Evolutionary conservation across 2,797 vertebrate genomes (phyloP).

Genomic region (Crypturellus tataupa): DNA sequence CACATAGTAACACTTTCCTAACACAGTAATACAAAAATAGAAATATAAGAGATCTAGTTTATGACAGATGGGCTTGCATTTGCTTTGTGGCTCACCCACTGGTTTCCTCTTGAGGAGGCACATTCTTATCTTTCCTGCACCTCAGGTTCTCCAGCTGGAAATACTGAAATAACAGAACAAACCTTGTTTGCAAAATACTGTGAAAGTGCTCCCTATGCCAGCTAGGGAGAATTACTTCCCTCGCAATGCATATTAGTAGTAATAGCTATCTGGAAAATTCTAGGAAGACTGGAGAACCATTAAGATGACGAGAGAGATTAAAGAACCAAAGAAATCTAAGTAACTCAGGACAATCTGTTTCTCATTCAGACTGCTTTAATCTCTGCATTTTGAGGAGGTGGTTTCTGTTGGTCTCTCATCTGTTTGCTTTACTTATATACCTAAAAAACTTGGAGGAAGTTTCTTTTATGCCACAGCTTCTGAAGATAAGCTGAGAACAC

Average conservation of each 20-base stretch:
- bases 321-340: neutral
- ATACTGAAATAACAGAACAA: neutral
- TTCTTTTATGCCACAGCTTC: neutral
- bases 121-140: neutral
- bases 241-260: neutral
- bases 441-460: neutral
- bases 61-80: neutral
- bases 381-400: neutral
- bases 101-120: neutral
- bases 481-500: neutral
- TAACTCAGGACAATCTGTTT: neutral
- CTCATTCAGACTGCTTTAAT: neutral
- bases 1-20: neutral
- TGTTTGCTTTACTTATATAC: neutral
- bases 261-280: neutral
- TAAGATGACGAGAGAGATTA: neutral
- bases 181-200: neutral
- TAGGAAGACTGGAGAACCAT: neutral
- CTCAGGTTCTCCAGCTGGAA: conserved; percentile 13
- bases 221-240: neutral
- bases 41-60: neutral
- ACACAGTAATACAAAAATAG: neutral
- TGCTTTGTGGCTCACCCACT: neutral
- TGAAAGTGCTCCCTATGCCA: neutral
- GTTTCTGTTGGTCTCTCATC: neutral